Base-by-base conservation (phyloP, 2,113 vertebrate genomes). In the Carassius gibelio region DNA sequence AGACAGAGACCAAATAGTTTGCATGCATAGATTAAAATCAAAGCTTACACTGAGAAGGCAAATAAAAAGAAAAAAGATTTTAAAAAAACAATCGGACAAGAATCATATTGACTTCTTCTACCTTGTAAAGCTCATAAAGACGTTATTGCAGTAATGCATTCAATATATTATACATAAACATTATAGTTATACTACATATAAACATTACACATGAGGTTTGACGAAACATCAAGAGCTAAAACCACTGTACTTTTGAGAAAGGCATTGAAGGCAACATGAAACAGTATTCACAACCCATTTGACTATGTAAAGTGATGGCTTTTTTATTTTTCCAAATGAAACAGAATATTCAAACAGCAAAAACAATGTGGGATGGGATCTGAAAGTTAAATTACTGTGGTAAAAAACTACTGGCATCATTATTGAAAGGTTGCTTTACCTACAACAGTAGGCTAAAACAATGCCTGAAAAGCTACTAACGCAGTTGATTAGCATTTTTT, bases 21-120 rank as follows among this genome's bases (percentile, higher is more conserved):
- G 57, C 59, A 68, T 75, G 71, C 42, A 74, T 45, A 68, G 26
- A 81, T 84, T n/a, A 48, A 48, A 21, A 42, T 74, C 75, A 76
- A 81, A 36, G 69, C 55, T 38, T 5, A 42, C 62, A 79, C 64
- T 85, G 62, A 88, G 75, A 23, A 52, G 19, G 15, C 36, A 61
- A 82, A 72, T 59, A 78, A 88, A 89, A 87, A 78, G 69, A 17
- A 87, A 30, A 30, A 30, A 30, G 30, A 30, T 30, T 2, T 2
- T 2, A 30, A 38, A 3, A 38, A 38, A 38, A 68, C 9, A 11
- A 79, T 86, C 82, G 75, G n/a, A 21, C 26, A 14, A 23, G 8
- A 52, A 30, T 10, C 45, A 48, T 11, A 9, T 2, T 1, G 13
- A 14, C n/a, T 30, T 1, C 55, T 21, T 23, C 34, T 10, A 61